These are phyloP conservation scores for Mirounga angustirostris DNA, from an alignment of 2,113 vertebrate genomes.

Conservation along the genomic window DNA sequence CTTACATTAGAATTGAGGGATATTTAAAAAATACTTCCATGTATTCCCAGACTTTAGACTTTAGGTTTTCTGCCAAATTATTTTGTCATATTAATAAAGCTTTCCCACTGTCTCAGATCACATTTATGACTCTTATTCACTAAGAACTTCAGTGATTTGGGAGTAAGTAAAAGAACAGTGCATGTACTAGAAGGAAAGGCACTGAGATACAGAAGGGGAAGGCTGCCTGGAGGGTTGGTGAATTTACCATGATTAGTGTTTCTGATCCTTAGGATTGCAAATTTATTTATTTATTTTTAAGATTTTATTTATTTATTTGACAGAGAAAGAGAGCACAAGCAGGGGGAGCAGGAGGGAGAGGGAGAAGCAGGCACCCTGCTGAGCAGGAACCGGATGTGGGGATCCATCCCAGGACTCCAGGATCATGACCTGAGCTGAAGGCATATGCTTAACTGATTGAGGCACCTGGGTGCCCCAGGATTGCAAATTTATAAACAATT, in stretches of 20 bases:
- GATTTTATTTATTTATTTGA: too few relatives aligned
- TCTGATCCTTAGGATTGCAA: background rate
- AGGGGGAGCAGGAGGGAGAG: too few relatives aligned
- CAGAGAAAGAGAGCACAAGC: too few relatives aligned
- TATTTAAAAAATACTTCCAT: background rate
- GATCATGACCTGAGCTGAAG: too few relatives aligned
- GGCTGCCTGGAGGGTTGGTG: background rate
- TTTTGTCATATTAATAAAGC: background rate
- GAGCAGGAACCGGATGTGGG: too few relatives aligned
- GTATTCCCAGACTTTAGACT: background rate
- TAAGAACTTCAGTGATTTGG: background rate
- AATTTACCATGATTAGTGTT: background rate
- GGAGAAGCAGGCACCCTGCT: too few relatives aligned
- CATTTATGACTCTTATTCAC: background rate
- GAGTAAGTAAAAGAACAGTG: background rate
- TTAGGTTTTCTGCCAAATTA: background rate
- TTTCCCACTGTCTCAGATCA: background rate
- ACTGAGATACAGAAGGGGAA: background rate
- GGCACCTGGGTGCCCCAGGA: too few relatives aligned
- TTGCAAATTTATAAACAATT: background rate
- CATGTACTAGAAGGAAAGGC: background rate
- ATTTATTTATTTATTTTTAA: background rate
- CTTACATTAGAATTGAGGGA: background rate
- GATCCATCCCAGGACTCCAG: too few relatives aligned
- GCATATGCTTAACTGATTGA: too few relatives aligned